phyloP scores from a whole-genome alignment of 2,888 invertebrate species.

The Spodoptera picta region DNA sequence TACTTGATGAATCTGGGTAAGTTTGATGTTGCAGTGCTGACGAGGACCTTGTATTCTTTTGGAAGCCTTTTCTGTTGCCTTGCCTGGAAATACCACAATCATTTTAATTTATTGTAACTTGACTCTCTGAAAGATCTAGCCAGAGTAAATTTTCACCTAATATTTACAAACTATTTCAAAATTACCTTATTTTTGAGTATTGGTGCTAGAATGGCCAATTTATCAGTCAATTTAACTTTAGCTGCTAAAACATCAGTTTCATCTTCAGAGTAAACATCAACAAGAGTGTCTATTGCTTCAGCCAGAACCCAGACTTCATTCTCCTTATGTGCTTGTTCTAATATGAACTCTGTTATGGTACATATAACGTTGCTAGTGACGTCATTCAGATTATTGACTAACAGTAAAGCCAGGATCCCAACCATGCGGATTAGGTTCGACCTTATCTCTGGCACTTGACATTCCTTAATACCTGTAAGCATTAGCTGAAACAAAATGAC shows the following conservation, averaged over 20 bases:
- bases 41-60: slow-evolving; percentile 91
- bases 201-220: slow-evolving; percentile 88
- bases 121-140: no score
- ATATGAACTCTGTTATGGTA: slow-evolving; percentile 88
- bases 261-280: slow-evolving; percentile 94
- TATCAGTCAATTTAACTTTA: slow-evolving; percentile 90
- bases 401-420: slow-evolving; percentile 86
- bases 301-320: slow-evolving; percentile 92
- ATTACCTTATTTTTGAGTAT: slow-evolving; percentile 90
- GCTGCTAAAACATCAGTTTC: slow-evolving; percentile 90
- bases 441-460: slow-evolving; percentile 87
- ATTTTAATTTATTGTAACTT: no score
- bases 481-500: slow-evolving; percentile 78
- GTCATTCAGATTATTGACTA: slow-evolving; percentile 79
- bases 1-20: slow-evolving; percentile 92
- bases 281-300: slow-evolving; percentile 92
- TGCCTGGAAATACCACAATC: slow-evolving; percentile 80
- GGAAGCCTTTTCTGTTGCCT: slow-evolving; percentile 90
- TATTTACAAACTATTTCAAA: background rate
- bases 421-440: slow-evolving; percentile 89
- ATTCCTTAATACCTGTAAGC: slow-evolving; percentile 85
- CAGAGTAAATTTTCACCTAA: no score
- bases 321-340: slow-evolving; percentile 90
- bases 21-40: slow-evolving; percentile 91
- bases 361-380: slow-evolving; percentile 75